Evolutionary conservation across 1,140 invertebrate species (phyloP).

Genomic region (Dinothrombium tinctorium): DNA sequence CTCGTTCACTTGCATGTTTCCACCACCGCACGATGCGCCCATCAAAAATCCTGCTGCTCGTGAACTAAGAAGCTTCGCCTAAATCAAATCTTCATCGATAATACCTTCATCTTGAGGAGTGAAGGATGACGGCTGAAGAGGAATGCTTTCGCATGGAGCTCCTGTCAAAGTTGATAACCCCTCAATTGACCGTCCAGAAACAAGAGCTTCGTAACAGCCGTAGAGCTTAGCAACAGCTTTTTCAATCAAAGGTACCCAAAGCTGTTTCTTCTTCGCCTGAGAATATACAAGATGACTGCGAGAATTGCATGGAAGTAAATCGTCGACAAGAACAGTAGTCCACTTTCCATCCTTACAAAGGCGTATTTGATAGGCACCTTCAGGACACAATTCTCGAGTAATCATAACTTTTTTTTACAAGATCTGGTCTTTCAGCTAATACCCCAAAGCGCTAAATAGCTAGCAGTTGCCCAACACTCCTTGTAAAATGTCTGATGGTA

Average conservation of each 20-base stretch:
- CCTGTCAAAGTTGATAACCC: slow-evolving; percentile 73
- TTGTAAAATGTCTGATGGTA: slow-evolving; percentile 86
- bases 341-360: slow-evolving; percentile 90
- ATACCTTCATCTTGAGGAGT: slow-evolving; percentile 39
- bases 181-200: slow-evolving; percentile 83
- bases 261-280: slow-evolving; percentile 74
- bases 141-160: slow-evolving; percentile 30
- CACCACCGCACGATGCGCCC: slow-evolving; percentile 82
- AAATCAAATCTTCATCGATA: slow-evolving; percentile 76
- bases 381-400: slow-evolving; percentile 52
- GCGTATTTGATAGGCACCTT: slow-evolving; percentile 79
- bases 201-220: slow-evolving; percentile 84
- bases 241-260: slow-evolving; percentile 95
- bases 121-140: slow-evolving; percentile 20
- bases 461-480: slow-evolving; percentile 92
- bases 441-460: slow-evolving; percentile 83
- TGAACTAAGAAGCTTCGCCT: slow-evolving; percentile 87
- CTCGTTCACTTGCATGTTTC: slow-evolving; percentile 30
- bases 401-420: slow-evolving; percentile 76
- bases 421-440: slow-evolving; percentile 72
- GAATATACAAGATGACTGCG: slow-evolving; percentile 77
- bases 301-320: slow-evolving; percentile 81
- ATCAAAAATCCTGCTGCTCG: slow-evolving; percentile 73
- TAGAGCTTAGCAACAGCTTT: slow-evolving; percentile 94
- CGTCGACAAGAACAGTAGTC: slow-evolving; percentile 85